These are phyloP conservation scores for Nylanderia fulva DNA, from an alignment of 1,140 invertebrate genomes.

Conservation along the genomic window DNA sequence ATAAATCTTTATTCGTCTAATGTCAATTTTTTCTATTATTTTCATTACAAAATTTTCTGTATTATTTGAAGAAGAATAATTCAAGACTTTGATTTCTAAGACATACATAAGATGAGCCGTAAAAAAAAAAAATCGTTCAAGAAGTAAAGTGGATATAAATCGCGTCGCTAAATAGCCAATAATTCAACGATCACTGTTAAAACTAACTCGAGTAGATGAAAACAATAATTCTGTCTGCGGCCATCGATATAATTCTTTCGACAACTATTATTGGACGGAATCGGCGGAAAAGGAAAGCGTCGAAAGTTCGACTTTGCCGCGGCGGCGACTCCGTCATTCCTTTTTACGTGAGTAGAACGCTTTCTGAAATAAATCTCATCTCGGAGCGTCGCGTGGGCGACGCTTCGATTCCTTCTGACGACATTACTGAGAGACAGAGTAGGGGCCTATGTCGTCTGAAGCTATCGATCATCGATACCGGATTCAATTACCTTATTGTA, in stretches of 20 bases:
- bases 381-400: constrained; percentile 59
- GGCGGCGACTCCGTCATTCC: constrained; percentile 24
- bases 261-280: constrained; percentile 21
- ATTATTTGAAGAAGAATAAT: neutral
- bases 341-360: constrained; percentile 43
- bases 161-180: neutral
- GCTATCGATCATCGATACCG: constrained; percentile 75
- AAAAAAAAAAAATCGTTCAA: neutral
- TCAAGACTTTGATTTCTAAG: constrained; percentile 9
- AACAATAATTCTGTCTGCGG: constrained; percentile 38
- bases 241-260: constrained; percentile 14
- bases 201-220: neutral
- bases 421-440: constrained; percentile 32
- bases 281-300: constrained; percentile 10
- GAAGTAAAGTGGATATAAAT: neutral
- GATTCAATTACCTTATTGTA: constrained; percentile 75
- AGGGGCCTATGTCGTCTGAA: constrained; percentile 61
- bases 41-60: neutral
- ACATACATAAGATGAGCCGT: neutral
- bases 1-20: neutral
- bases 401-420: constrained; percentile 65
- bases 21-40: neutral
- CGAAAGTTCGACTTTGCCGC: constrained; percentile 34
- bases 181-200: neutral
- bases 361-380: constrained; percentile 57